phyloP scores from a whole-genome alignment of 2,797 vertebrate genomes.

The Galago senegalensis region DNA sequence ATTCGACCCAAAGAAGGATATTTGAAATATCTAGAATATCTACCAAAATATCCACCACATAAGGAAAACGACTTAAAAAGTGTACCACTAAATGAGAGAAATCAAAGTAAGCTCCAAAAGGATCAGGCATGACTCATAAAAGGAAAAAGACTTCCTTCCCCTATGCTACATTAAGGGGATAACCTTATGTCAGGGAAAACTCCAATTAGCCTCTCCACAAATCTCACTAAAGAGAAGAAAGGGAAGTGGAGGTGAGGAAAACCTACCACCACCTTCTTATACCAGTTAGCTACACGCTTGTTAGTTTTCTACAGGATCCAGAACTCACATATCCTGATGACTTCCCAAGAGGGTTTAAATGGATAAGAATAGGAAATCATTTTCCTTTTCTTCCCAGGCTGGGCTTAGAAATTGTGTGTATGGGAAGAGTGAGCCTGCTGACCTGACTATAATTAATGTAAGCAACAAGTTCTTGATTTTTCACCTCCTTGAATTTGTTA shows the following conservation, averaged over 20 bases:
- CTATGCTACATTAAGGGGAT: rapidly evolving
- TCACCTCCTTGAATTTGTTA: neutral
- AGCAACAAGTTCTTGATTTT: neutral
- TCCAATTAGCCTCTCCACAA: neutral
- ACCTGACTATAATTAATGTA: neutral
- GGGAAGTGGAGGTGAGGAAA: neutral
- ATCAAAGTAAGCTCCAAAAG: neutral
- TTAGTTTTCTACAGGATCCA: neutral
- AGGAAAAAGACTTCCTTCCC: neutral
- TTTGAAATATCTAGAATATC: neutral
- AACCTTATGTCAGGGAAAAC: neutral
- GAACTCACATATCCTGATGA: neutral
- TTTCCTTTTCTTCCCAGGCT: neutral
- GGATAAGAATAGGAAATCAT: neutral
- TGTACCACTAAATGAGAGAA: neutral
- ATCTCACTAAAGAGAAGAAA: neutral
- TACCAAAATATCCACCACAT: neutral
- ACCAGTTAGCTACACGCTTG: neutral
- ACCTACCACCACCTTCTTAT: neutral
- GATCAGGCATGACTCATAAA: neutral
- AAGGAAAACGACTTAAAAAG: neutral
- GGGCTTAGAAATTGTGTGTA: neutral
- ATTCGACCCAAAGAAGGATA: neutral
- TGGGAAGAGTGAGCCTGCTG: rapidly evolving
- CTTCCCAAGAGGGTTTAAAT: neutral